A percentile compares a stretch with the other conserved stretches of the same genome.
phyloP scores from a whole-genome alignment of 2,113 vertebrate species.

The Saccopteryx bilineata region DNA sequence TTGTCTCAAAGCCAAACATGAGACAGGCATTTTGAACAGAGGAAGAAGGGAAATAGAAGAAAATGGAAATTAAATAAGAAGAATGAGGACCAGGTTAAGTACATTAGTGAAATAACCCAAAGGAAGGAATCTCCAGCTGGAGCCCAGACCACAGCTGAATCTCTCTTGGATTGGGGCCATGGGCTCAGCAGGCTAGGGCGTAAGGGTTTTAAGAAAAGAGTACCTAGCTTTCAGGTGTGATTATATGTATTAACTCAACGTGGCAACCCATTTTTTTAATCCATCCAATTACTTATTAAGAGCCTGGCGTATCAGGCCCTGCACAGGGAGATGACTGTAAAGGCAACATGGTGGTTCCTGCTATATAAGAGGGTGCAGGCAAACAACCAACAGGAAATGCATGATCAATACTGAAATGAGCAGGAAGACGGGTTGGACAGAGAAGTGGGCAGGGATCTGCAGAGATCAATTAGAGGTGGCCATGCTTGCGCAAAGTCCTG shows the following conservation, averaged over 20 bases:
- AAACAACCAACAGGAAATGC: background rate
- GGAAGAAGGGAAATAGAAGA: background rate
- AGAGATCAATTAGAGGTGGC: no score
- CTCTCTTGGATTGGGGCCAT: background rate
- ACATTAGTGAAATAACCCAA: background rate
- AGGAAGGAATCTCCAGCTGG: background rate
- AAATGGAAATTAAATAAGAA: background rate
- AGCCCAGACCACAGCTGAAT: background rate
- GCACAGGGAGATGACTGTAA: background rate
- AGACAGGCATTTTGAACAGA: slow-evolving; percentile 44
- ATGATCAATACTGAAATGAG: background rate
- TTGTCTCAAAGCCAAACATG: slow-evolving; percentile 24
- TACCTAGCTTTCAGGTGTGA: background rate
- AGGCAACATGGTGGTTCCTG: background rate
- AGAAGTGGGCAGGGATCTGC: background rate
- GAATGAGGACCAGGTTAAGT: background rate
- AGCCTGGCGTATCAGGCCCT: background rate
- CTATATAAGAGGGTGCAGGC: background rate
- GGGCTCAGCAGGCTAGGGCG: background rate
- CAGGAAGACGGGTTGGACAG: background rate
- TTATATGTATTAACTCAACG: background rate
- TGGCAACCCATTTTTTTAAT: background rate
- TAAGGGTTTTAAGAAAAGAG: background rate
- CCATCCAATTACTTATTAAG: background rate
- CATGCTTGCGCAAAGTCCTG: background rate